These are phyloP conservation scores for Falco punctatus DNA, from an alignment of 2,113 vertebrate species.

Conservation along the genomic window DNA sequence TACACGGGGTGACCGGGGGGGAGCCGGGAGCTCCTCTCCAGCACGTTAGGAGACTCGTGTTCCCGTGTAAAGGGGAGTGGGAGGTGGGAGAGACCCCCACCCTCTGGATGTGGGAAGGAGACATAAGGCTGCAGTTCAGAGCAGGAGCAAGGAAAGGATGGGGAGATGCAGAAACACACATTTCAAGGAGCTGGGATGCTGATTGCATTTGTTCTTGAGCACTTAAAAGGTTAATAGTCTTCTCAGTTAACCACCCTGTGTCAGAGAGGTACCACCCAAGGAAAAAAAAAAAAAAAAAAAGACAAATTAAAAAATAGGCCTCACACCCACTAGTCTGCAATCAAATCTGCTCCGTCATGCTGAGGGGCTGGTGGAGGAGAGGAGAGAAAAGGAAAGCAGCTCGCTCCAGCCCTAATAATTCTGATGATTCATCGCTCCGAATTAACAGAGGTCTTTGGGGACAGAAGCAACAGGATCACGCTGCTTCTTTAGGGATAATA, in stretches of 20 bases:
- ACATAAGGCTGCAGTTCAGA: not conserved
- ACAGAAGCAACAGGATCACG: constrained; percentile 38
- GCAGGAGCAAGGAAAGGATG: not conserved
- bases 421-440: constrained; percentile 67
- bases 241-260: not conserved
- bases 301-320: not conserved
- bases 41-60: rapidly evolving
- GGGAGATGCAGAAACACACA: not conserved
- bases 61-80: not conserved
- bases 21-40: not conserved
- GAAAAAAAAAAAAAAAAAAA: not conserved
- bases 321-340: not conserved
- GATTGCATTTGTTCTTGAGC: not conserved
- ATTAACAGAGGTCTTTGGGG: constrained; percentile 45
- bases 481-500: constrained; percentile 66
- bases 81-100: not conserved
- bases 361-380: not conserved
- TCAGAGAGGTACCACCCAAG: not conserved
- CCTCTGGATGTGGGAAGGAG: not conserved
- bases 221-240: not conserved
- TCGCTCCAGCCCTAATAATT: constrained; percentile 55
- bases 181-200: not conserved
- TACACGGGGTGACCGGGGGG: rapidly evolving
- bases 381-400: constrained; percentile 39
- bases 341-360: constrained; percentile 55